Evolutionary conservation across 2,888 invertebrate genomes (phyloP).

Genomic region (Margaritifera margaritifera): DNA sequence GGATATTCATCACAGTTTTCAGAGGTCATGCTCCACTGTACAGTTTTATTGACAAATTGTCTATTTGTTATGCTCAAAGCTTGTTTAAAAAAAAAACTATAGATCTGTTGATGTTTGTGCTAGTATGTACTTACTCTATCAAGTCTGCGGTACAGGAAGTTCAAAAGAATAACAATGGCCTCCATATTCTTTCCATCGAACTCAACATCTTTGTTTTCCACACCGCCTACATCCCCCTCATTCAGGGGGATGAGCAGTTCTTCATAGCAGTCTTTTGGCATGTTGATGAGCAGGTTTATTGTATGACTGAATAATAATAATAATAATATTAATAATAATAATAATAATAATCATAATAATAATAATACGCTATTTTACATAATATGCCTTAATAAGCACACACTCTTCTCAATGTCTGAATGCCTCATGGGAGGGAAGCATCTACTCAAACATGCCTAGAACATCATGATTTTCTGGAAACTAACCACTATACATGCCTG

Average conservation of each 20-base stretch:
- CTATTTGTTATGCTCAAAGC: too few species aligned
- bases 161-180: slow-evolving; percentile 82
- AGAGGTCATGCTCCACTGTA: too few species aligned
- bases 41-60: too few species aligned
- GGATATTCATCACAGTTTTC: too few species aligned
- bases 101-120: background rate
- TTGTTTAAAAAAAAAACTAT: background rate
- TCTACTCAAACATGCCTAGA: too few species aligned
- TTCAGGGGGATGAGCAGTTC: slow-evolving; percentile 80
- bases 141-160: slow-evolving; percentile 81
- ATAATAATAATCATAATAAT: background rate
- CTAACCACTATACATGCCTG: too few species aligned
- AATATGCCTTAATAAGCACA: too few species aligned
- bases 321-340: background rate
- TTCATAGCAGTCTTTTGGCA: slow-evolving; percentile 84
- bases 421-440: too few species aligned
- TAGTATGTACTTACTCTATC: slow-evolving; percentile 73
- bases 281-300: slow-evolving; percentile 87
- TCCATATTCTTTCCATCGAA: slow-evolving; percentile 86
- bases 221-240: slow-evolving; percentile 70
- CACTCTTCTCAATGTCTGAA: too few species aligned
- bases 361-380: too few species aligned
- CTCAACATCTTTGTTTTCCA: slow-evolving; percentile 72
- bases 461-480: too few species aligned
- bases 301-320: slow-evolving; percentile 79